These are phyloP conservation scores for Stramonita haemastoma DNA, from an alignment of 2,888 invertebrate genomes.

Conservation along the genomic window DNA sequence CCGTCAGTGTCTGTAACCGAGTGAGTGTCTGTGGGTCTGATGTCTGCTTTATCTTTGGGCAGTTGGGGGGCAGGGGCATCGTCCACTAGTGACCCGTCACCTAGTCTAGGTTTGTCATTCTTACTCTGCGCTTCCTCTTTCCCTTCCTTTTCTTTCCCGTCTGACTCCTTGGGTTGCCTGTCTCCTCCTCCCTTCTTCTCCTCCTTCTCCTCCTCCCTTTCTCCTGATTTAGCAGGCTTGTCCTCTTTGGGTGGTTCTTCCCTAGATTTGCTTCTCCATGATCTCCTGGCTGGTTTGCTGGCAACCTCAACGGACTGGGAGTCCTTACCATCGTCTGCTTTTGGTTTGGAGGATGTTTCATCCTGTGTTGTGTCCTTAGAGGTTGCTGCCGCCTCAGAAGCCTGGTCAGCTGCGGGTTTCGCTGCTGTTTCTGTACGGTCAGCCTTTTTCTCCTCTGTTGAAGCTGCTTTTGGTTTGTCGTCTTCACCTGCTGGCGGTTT, in stretches of 20 bases:
- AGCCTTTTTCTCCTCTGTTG: background rate
- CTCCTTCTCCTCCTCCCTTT: slow-evolving; percentile 27
- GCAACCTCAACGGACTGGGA: background rate
- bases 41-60: background rate
- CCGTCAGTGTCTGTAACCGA: background rate
- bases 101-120: slow-evolving; percentile 19
- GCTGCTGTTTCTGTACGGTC: background rate
- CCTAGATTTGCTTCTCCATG: slow-evolving; percentile 28
- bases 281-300: background rate
- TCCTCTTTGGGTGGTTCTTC: slow-evolving; percentile 9
- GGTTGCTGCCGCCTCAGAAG: background rate
- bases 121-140: slow-evolving; percentile 12
- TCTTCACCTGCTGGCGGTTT: background rate
- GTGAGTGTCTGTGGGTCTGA: background rate
- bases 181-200: slow-evolving; percentile 38
- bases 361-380: background rate
- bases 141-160: background rate
- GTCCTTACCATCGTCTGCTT: background rate
- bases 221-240: background rate
- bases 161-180: background rate
- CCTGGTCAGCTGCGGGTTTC: background rate
- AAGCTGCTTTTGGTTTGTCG: background rate
- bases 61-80: background rate
- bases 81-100: background rate
- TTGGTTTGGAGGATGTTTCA: background rate